Conservation (phyloP, 37 sponge, comb jelly and placozoan species). For the Theonella swinhoei region DNA sequence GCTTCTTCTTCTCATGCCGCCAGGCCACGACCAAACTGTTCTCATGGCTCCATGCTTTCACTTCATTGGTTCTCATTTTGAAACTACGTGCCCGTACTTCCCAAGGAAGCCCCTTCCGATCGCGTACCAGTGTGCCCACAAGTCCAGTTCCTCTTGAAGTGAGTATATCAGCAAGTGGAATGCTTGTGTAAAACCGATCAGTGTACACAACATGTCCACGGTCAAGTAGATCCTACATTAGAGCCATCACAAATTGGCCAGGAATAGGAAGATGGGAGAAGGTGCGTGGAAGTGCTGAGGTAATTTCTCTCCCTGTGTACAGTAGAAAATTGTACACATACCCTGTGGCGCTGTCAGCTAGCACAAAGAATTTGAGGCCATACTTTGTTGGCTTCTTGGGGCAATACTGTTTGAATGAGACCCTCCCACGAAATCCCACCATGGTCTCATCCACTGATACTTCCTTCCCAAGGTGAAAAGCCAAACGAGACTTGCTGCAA, state of each 20-base stretch:
- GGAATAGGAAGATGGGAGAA: background rate
- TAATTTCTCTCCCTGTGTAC: background rate
- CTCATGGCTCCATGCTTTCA: background rate
- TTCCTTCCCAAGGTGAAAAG: background rate
- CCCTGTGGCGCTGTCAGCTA: background rate
- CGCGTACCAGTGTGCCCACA: background rate
- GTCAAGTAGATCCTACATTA: background rate
- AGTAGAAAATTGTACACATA: background rate
- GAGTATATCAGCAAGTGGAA: background rate
- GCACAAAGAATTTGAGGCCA: conserved; percentile 6
- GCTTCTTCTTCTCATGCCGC: background rate
- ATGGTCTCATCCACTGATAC: conserved; percentile 9
- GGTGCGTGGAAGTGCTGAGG: background rate
- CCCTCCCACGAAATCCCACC: conserved; percentile 20
- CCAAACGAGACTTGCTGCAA: too few species aligned
- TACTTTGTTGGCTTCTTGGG: conserved; percentile 21
- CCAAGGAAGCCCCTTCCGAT: background rate
- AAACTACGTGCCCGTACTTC: background rate
- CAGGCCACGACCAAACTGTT: background rate
- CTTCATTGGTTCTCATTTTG: background rate
- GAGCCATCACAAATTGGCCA: background rate
- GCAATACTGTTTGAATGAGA: conserved; percentile 1
- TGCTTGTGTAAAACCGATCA: background rate
- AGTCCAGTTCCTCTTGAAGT: too few species aligned
- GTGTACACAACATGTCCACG: background rate